Evolutionary conservation across 2,888 invertebrate species (phyloP).

Genomic region (Cotesia congregata): DNA sequence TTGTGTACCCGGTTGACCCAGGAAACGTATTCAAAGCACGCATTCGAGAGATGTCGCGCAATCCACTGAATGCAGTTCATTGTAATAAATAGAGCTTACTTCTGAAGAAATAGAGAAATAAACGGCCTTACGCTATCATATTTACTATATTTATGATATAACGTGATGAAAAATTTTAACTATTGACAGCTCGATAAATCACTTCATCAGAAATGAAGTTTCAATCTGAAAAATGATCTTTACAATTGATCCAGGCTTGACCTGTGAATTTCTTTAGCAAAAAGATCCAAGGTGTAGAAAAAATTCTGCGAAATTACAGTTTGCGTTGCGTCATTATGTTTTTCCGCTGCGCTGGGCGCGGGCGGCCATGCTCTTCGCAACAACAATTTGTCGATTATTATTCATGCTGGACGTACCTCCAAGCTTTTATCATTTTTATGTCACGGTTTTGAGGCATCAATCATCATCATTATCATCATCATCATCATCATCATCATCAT

Average conservation of each 20-base stretch:
- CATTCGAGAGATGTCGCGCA: neutral
- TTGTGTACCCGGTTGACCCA: constrained; percentile 8
- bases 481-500: too few species aligned
- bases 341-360: neutral
- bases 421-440: constrained; percentile 40
- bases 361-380: neutral
- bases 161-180: too few species aligned
- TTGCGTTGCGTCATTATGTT: neutral
- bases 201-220: too few species aligned
- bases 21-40: constrained; percentile 23
- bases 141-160: too few species aligned
- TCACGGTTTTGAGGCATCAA: constrained; percentile 23
- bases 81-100: neutral
- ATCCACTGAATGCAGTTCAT: neutral
- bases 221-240: too few species aligned
- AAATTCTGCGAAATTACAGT: neutral
- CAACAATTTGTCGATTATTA: constrained; percentile 16
- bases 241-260: too few species aligned
- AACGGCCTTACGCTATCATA: too few species aligned
- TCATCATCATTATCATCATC: neutral
- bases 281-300: neutral
- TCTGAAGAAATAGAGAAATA: too few species aligned
- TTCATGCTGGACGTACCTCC: constrained; percentile 33
- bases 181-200: too few species aligned
- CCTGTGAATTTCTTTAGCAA: too few species aligned